Percentiles rank a stretch among this genome's conserved stretches.
Evolutionary conservation across 2,797 vertebrate genomes (phyloP).

Genomic region (Phaenicophaeus curvirostris): DNA sequence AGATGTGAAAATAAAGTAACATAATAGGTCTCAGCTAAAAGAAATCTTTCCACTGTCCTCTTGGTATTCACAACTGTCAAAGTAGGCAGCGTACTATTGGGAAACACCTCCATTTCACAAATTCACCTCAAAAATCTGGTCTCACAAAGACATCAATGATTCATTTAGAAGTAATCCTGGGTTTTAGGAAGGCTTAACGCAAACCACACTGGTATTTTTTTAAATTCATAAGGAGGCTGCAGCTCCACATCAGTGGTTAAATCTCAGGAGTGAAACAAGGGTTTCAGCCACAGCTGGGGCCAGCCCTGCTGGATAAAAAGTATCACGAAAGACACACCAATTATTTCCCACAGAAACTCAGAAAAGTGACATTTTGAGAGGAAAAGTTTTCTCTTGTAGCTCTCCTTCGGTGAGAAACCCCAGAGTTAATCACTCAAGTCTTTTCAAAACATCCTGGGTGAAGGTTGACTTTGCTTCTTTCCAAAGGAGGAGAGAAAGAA

Average conservation of each 20-base stretch:
- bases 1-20: background rate
- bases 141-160: background rate
- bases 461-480: background rate
- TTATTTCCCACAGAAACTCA: background rate
- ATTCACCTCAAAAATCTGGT: background rate
- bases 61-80: background rate
- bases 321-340: background rate
- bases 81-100: accelerated
- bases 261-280: background rate
- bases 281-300: constrained; percentile 2
- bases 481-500: background rate
- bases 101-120: background rate
- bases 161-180: background rate
- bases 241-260: background rate
- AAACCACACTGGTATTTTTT: background rate
- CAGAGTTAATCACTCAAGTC: background rate
- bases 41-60: background rate
- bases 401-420: background rate
- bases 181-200: background rate
- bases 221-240: accelerated
- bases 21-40: background rate
- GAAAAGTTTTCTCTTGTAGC: background rate
- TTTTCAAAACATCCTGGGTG: background rate
- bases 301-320: background rate
- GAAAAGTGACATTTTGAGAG: background rate